A percentile compares a stretch with the other conserved stretches of the same genome.
Evolutionary conservation across 2,888 invertebrate species (phyloP).

Genomic region (Agonopterix alstromeriana): DNA sequence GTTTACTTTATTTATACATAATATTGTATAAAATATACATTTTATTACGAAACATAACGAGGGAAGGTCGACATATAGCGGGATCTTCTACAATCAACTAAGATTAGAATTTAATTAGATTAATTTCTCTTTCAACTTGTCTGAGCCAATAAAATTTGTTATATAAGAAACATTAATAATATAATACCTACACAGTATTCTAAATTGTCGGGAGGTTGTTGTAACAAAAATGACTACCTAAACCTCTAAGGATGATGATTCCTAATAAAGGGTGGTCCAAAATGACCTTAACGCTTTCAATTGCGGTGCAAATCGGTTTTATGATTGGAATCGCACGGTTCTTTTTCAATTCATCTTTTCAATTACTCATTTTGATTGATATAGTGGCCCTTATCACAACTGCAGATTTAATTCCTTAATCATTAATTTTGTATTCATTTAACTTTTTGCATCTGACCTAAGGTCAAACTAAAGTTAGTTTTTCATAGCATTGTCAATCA

Average conservation of each 20-base stretch:
- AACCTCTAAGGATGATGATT: conserved; percentile 22
- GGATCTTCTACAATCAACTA: no score
- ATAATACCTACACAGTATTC: not conserved
- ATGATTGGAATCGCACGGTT: not conserved
- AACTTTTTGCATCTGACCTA: no score
- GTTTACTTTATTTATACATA: no score
- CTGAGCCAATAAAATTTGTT: no score
- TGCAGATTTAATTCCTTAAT: not conserved
- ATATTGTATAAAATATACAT: no score
- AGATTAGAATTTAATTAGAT: no score
- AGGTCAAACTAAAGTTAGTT: no score
- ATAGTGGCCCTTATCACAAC: not conserved
- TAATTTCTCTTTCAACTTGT: no score
- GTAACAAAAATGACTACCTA: conserved; percentile 14
- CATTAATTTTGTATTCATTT: not conserved
- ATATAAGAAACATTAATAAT: no score
- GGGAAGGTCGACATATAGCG: no score
- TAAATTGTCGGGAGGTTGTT: conserved; percentile 11
- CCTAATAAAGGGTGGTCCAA: conserved; percentile 5
- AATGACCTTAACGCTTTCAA: conserved; percentile 1
- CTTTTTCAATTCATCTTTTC: not conserved
- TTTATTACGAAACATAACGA: no score
- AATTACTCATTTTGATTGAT: not conserved
- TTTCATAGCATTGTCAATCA: no score
- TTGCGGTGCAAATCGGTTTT: not conserved